Conservation (phyloP, 2,113 vertebrate genomes). For the Pelmatolapia mariae region DNA sequence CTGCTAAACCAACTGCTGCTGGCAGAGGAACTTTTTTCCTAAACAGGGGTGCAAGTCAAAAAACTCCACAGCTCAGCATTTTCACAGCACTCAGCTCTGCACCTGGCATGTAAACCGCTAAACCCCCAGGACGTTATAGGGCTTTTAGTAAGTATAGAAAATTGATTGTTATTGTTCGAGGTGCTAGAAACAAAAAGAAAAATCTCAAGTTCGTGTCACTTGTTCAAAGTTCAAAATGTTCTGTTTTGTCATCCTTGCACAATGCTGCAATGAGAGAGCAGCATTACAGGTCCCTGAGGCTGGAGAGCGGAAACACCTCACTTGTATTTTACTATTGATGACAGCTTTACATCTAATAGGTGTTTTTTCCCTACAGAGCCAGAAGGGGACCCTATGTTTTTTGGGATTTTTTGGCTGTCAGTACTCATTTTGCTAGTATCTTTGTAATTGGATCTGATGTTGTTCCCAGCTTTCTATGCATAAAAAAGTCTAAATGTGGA, state of each 20-base stretch:
- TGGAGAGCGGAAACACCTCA: neutral
- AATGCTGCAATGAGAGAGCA: neutral
- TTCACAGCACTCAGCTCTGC: neutral
- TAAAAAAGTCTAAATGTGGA: neutral
- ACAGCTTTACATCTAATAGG: neutral
- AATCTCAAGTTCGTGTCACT: neutral
- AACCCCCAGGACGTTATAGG: neutral
- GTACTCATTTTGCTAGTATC: neutral
- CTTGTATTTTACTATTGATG: neutral
- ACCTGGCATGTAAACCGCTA: conserved; percentile 9
- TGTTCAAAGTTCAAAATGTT: neutral
- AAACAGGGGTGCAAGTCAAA: conserved; percentile 4
- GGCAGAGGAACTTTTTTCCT: conserved; percentile 34
- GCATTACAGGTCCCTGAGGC: neutral
- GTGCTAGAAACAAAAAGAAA: neutral
- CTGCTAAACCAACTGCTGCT: conserved; percentile 60
- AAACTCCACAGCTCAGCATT: conserved; percentile 39
- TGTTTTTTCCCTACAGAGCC: neutral
- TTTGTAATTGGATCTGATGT: neutral
- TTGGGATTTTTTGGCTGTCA: neutral
- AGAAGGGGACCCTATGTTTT: neutral
- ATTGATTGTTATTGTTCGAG: neutral
- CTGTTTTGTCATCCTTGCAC: neutral
- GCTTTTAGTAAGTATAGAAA: neutral
- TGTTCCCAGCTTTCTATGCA: neutral